Evolutionary conservation across 2,113 vertebrate species (phyloP), one percentile per base, ranked within the genome.

Genomic region (Pseudopodoces humilis): DNA sequence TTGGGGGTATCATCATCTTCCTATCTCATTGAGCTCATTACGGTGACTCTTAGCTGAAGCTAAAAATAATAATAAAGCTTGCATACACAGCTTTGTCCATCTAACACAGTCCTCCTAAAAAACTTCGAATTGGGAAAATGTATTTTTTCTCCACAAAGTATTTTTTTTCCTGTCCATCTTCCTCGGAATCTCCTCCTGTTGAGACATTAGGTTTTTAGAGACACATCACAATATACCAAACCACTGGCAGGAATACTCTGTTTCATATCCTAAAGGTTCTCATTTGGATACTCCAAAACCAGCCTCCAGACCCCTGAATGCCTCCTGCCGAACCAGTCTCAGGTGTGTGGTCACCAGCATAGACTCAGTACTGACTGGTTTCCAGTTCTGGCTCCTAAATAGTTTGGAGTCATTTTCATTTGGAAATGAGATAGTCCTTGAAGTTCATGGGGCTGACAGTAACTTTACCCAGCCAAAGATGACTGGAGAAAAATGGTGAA

Each of bases 361-460:
- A 50, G 71, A 43, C 18, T 50, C 47, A 35, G 12, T 4, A 16
- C 50, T 39, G 44, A 49, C 41, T 30, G 22, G 1, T 65, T 84
- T 74, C 59, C 63, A 7, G 22, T 74, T 25, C 11, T 55, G 33
- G 20, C 2, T 86, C 22, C 52, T 37, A 63, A 67, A 83, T 49
- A 28, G 31, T 67, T 64, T 75, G 55, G 16, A 71, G 31, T 7
- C 0, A 55, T 41, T 92, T 78, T 56, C 19, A n/a, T 63, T 46
- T 43, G 13, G 33, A 69, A 92, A 59, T 11, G 27, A 33, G 7
- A 15, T 22, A 74, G 7, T 37, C 18, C 25, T 71, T 70, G 43
- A 80, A 70, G 55, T 86, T 49, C 0, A 0, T 0, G 1, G n/a
- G 28, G 15, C 22, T 78, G 37, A 49, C 28, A 74, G 8, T 50